These are phyloP conservation scores for Ophioderma brevispina DNA, from an alignment of 35 echinoderm and acorn worm genomes.

Conservation along the genomic window DNA sequence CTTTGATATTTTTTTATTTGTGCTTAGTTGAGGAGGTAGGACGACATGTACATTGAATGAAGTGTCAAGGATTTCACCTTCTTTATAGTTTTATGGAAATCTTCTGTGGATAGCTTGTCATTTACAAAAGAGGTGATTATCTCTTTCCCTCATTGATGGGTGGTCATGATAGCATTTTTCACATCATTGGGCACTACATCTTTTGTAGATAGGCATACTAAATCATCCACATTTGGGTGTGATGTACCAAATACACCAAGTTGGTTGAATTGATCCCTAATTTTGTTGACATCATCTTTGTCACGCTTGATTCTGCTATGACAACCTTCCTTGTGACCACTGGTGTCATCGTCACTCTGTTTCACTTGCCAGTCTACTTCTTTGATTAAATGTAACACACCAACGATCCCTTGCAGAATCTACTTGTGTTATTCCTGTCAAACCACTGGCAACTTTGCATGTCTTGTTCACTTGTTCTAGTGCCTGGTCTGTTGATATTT, in stretches of 20 bases:
- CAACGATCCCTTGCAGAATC: not conserved
- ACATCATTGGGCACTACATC: not conserved
- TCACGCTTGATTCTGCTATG: not conserved
- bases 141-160: not conserved
- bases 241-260: not conserved
- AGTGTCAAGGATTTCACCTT: not conserved
- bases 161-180: not conserved
- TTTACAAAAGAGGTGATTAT: not conserved
- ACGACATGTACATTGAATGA: not conserved
- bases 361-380: not conserved
- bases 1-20: not conserved
- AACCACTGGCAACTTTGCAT: not conserved
- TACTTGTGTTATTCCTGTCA: not conserved
- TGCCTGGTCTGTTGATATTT: conserved; percentile 11
- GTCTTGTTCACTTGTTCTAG: not conserved
- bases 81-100: not conserved
- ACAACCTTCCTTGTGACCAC: not conserved
- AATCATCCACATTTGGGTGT: not conserved
- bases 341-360: not conserved
- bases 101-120: not conserved
- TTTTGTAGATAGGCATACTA: not conserved
- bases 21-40: not conserved
- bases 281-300: not conserved
- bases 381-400: not conserved
- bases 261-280: not conserved